Conservation (phyloP, 2,797 vertebrate species). For the Macropodus opercularis region DNA sequence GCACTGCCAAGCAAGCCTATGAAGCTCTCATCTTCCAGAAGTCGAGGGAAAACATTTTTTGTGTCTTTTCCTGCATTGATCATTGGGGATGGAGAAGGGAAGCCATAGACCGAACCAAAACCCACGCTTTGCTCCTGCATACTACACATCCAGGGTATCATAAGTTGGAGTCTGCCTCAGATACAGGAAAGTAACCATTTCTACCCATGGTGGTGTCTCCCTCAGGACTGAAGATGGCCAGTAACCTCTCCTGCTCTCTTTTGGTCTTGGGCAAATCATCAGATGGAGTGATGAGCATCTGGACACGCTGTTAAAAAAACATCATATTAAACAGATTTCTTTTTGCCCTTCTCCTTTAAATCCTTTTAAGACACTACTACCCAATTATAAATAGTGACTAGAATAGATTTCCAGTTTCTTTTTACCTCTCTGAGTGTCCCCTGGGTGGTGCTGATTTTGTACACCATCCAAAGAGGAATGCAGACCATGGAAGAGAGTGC, state of each 20-base stretch:
- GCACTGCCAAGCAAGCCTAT: conserved; percentile 2
- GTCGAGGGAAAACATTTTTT: conserved; percentile 6
- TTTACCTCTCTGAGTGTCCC: conserved; percentile 89
- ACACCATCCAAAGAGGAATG: conserved; percentile 90
- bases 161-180: conserved; percentile 73
- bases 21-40: conserved; percentile 25
- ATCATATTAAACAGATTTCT: neutral
- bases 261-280: conserved; percentile 80
- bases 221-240: conserved; percentile 76
- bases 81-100: conserved; percentile 21
- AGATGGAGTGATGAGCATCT: conserved; percentile 73
- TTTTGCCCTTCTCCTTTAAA: neutral
- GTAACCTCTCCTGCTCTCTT: conserved; percentile 76
- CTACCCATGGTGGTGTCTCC: conserved; percentile 36
- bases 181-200: conserved; percentile 70
- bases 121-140: conserved; percentile 4
- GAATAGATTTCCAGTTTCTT: neutral
- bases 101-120: conserved; percentile 12
- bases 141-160: conserved; percentile 43
- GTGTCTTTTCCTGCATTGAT: conserved; percentile 21
- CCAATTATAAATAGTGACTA: too few species aligned
- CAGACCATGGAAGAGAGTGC: conserved; percentile 93
- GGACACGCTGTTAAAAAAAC: conserved; percentile 69
- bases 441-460: conserved; percentile 87
- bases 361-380: too few species aligned